Base-by-base conservation (phyloP, 2,888 invertebrate species). In the Geophilus truncorum region DNA sequence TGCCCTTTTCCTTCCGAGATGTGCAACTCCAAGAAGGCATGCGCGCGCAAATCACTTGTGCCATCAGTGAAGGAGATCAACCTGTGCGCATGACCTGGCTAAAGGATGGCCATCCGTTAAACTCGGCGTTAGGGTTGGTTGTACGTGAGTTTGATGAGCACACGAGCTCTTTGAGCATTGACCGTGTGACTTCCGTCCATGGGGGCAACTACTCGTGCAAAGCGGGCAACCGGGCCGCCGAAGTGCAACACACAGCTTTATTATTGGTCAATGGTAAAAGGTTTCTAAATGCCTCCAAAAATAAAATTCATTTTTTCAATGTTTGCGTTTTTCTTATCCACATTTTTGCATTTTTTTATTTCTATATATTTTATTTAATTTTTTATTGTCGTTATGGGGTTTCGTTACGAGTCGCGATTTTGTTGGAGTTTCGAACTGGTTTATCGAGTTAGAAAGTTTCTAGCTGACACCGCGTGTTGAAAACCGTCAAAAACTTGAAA, bases 41-140 rank as follows among this genome's bases (percentile, higher is more conserved):
- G 80, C 82, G 82, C 62, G 82, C 81, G n/a, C 82, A 82, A 36
- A 80, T 82, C 57, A 82, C 82, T 21, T 82, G 82, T 34, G 81
- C 82, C 18, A 78, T 82, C 23, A 81, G 80, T 70, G 78, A 81
- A 77, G 82, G 82, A 45, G 82, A 82, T 51, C 81, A 75, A 7
- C 82, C 82, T 25, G 80, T 82, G 34, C 77, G 62, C 28, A 80
- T 82, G 25, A 70, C 78, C 30, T 82, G 81, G 80, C 18, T 75
- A n/a, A 82, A 82, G 77, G 82, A 82, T 76, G 82, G 82, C 34
- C 82, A 57, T 10, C 79, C 82, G n/a, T 79, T 82, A 25, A 80
- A 81, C 21, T 30, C 81, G 45, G 75, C 34, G 32, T 76, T 82
- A 25, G 57, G 57, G 32, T 80, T 81, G 79, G 79, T 45, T 23